phyloP scores from a whole-genome alignment of 2,797 vertebrate genomes.

The Crocodylus rhombifer region DNA sequence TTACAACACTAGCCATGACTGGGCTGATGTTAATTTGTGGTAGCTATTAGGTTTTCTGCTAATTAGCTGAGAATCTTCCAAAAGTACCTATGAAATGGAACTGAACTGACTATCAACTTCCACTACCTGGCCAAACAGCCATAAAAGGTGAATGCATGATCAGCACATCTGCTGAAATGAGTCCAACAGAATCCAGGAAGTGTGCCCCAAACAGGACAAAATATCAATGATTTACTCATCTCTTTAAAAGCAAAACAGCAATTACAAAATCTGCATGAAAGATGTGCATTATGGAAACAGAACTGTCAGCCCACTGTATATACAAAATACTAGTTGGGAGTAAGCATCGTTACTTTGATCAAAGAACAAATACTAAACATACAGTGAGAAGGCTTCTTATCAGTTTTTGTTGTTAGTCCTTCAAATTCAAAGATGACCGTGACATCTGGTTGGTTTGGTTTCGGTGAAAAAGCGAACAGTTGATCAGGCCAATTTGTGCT shows the following conservation, averaged over 20 bases:
- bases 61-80: neutral
- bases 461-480: too few species aligned
- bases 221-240: neutral
- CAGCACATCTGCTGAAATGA: neutral
- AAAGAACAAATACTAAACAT: neutral
- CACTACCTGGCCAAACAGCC: neutral
- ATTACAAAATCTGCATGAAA: neutral
- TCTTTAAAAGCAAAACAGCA: neutral
- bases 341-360: neutral
- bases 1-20: slow-evolving; percentile 24
- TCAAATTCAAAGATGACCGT: too few species aligned
- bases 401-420: neutral
- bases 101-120: neutral
- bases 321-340: neutral
- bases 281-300: neutral
- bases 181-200: neutral
- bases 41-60: slow-evolving; percentile 29
- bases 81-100: neutral
- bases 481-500: too few species aligned
- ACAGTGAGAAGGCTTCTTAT: neutral
- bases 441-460: too few species aligned
- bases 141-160: slow-evolving; percentile 11
- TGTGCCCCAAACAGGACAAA: neutral
- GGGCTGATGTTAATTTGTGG: neutral
- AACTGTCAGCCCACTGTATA: neutral